These are phyloP conservation scores for Cetonia aurata DNA, from an alignment of 2,888 invertebrate species.

Conservation along the genomic window DNA sequence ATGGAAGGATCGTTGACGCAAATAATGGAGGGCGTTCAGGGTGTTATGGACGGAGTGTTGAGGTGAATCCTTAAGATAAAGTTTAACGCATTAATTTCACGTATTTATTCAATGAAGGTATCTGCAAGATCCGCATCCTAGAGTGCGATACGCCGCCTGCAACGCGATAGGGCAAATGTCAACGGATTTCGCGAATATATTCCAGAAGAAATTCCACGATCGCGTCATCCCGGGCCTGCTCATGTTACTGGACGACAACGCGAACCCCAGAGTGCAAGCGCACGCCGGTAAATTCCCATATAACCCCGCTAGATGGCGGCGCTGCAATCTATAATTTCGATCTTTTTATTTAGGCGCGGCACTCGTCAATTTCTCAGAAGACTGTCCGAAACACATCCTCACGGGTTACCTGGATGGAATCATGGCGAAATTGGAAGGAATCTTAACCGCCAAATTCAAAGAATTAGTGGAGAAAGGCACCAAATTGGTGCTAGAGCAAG, in stretches of 20 bases:
- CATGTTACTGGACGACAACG: slow-evolving; percentile 89
- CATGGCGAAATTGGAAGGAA: slow-evolving; percentile 90
- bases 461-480: slow-evolving; percentile 95
- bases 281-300: slow-evolving; percentile 71
- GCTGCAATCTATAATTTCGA: not conserved
- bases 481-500: slow-evolving; percentile 96
- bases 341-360: slow-evolving; percentile 83
- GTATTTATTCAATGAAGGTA: slow-evolving; percentile 51
- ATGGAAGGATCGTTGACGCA: slow-evolving; percentile 96
- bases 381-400: slow-evolving; percentile 95
- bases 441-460: slow-evolving; percentile 92
- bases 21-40: slow-evolving; percentile 87
- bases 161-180: slow-evolving; percentile 99
- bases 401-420: slow-evolving; percentile 91
- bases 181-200: slow-evolving; percentile 96
- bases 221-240: slow-evolving; percentile 94
- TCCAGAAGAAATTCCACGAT: slow-evolving; percentile 98
- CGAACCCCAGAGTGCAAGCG: slow-evolving; percentile 93
- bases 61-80: slow-evolving; percentile 47
- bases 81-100: too few relatives aligned
- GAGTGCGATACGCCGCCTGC: slow-evolving; percentile 97
- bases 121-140: slow-evolving; percentile 78
- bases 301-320: not conserved
- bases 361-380: slow-evolving; percentile 98
- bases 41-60: slow-evolving; percentile 63